Percentiles rank a stretch among this genome's conserved stretches.
Evolutionary conservation across 2,797 vertebrate species (phyloP).

Genomic region (Melanotaenia trifasciata): DNA sequence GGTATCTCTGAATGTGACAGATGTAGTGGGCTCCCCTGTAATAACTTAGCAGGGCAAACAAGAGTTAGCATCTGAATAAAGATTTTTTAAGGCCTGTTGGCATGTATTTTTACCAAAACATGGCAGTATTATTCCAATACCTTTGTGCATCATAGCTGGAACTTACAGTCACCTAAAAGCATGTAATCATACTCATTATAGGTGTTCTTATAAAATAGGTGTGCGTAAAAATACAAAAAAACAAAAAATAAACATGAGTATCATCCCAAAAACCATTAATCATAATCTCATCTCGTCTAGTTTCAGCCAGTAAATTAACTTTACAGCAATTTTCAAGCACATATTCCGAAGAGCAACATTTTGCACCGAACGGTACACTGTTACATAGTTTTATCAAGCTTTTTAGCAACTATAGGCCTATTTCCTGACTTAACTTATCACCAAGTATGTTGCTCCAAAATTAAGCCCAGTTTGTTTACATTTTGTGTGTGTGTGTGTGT

Average conservation of each 20-base stretch:
- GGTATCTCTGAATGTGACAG: constrained; percentile 80
- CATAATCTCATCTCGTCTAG: constrained; percentile 35
- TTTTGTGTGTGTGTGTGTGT: not conserved
- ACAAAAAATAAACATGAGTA: constrained; percentile 27
- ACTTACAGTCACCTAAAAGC: constrained; percentile 66
- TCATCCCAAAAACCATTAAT: constrained; percentile 34
- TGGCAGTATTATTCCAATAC: constrained; percentile 58
- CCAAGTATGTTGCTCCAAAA: constrained; percentile 35
- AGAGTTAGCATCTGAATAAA: constrained; percentile 47
- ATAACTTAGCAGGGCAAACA: constrained; percentile 49
- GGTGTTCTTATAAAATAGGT: constrained; percentile 53
- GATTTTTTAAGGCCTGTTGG: constrained; percentile 49
- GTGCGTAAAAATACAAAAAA: constrained; percentile 1
- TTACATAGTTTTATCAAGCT: constrained; percentile 37
- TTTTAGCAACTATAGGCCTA: constrained; percentile 44
- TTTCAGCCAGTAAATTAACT: constrained; percentile 33
- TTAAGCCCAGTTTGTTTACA: constrained; percentile 66
- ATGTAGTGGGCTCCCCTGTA: constrained; percentile 49
- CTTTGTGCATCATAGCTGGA: constrained; percentile 67
- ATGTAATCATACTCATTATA: constrained; percentile 71
- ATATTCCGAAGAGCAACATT: constrained; percentile 37
- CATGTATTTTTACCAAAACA: constrained; percentile 58
- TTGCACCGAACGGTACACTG: constrained; percentile 51
- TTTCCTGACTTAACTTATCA: constrained; percentile 44
- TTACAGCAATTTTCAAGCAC: constrained; percentile 27